Conservation (phyloP, 2,888 invertebrate species). For the Synanthedon myopaeformis region DNA sequence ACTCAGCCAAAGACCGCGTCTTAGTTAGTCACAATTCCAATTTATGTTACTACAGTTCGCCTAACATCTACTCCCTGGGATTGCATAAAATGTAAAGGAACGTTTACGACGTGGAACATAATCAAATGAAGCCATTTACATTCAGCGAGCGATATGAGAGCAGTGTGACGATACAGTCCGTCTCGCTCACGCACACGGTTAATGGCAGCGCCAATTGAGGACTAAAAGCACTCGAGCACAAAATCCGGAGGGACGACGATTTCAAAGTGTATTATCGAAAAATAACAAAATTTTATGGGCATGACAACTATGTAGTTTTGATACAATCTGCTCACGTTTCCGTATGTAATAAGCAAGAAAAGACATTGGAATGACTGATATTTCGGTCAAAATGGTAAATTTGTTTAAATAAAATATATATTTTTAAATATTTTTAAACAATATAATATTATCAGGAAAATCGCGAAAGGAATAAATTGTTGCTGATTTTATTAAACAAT, state of each 20-base stretch:
- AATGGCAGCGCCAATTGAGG: conserved; percentile 60
- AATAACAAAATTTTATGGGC: conserved; percentile 53
- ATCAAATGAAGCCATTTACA: conserved; percentile 67
- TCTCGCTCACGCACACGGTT: conserved; percentile 47
- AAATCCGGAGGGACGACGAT: conserved; percentile 26
- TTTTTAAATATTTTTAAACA: too few relatives aligned
- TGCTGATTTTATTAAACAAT: too few relatives aligned
- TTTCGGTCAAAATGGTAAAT: too few relatives aligned
- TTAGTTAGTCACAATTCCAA: neutral
- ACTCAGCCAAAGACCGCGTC: too few relatives aligned
- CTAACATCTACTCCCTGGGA: conserved; percentile 27
- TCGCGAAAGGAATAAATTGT: too few relatives aligned
- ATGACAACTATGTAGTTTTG: neutral
- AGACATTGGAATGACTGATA: neutral
- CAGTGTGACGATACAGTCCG: conserved; percentile 23
- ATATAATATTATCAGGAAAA: too few relatives aligned
- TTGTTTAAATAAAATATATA: too few relatives aligned
- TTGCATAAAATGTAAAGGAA: conserved; percentile 55
- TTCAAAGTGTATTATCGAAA: conserved; percentile 19
- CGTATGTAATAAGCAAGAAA: conserved; percentile 2
- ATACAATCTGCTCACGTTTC: conserved; percentile 32
- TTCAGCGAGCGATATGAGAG: conserved; percentile 47
- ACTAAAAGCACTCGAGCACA: conserved; percentile 35
- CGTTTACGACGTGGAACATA: conserved; percentile 52
- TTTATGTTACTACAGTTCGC: conserved; percentile 23